phyloP scores from a whole-genome alignment of 2,113 vertebrate species.

The Calyptommatus sinebrachiatus region DNA sequence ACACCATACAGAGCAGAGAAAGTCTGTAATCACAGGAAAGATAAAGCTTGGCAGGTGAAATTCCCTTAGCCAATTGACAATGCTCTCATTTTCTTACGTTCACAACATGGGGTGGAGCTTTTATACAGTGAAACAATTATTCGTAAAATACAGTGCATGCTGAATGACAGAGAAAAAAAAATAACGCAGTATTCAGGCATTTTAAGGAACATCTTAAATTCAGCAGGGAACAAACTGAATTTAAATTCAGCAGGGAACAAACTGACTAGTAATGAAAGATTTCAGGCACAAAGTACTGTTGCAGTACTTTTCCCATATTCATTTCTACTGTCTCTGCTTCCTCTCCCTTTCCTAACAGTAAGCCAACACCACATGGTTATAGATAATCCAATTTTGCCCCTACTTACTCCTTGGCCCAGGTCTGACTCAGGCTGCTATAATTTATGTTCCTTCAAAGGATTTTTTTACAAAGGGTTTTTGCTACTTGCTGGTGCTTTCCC shows the following conservation, averaged over 20 bases:
- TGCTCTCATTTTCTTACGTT: too few relatives aligned
- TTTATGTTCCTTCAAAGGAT: background rate
- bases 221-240: background rate
- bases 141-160: too few relatives aligned
- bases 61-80: too few relatives aligned
- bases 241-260: background rate
- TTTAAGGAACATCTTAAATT: background rate
- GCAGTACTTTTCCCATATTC: background rate
- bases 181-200: background rate
- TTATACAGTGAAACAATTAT: background rate
- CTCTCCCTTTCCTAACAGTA: background rate
- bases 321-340: background rate
- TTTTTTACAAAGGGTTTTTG: background rate
- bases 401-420: background rate
- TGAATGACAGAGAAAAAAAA: background rate
- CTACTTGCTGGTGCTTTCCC: background rate
- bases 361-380: background rate
- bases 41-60: too few relatives aligned
- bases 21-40: too few relatives aligned
- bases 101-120: background rate
- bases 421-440: background rate
- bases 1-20: too few relatives aligned
- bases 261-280: background rate
- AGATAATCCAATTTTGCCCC: too few relatives aligned
- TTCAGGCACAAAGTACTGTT: background rate